Base-by-base conservation (phyloP, 2,113 vertebrate genomes). In the Coturnix japonica region DNA sequence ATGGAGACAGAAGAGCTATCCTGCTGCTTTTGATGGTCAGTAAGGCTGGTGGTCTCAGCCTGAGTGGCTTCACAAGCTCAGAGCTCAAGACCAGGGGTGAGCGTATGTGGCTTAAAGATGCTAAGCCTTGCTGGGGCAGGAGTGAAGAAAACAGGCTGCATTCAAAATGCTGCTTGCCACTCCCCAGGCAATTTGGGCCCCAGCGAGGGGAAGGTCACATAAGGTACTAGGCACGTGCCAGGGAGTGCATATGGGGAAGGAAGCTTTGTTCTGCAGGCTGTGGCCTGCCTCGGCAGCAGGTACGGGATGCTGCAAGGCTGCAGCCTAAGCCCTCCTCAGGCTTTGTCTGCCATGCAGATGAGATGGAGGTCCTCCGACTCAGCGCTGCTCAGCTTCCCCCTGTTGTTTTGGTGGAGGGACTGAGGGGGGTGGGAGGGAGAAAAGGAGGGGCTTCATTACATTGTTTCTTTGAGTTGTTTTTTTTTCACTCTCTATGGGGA, bases 271-370 rank as follows among this genome's bases (percentile, higher is more conserved):
- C 64, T 95, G 67, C 63, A 3, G 4, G 33, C 35, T 28, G 3
- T 53, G 43, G 80, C 47, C 61, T 51, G 33, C 54, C 47, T 51
- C 89, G 91, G 93, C 47, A 20, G 93, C 93, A 96, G 91, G 87
- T 53, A 69, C 56, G 39, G 73, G 61, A 66, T 57, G 31, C 30
- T 6, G 19, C 54, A n/a, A 61, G 91, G 89, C 92, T 87, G 92
- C 47, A 91, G 90, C 95, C 65, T 6, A 75, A 95, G 87, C 93
- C 95, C 95, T 79, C 39, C 2, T 61, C 74, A 71, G 91, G 92
- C 93, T 97, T 97, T 97, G 94, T 95, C 95, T 95, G 93, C 96
- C 75, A 93, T 96, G 95, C 97, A 93, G 92, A 93, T 96, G 94
- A 97, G 95, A 96, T 94, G 89, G 91, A 95, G 89, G 91, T 88